Conservation (phyloP, 2,797 vertebrate species). For the Melanotaenia boesemani region DNA sequence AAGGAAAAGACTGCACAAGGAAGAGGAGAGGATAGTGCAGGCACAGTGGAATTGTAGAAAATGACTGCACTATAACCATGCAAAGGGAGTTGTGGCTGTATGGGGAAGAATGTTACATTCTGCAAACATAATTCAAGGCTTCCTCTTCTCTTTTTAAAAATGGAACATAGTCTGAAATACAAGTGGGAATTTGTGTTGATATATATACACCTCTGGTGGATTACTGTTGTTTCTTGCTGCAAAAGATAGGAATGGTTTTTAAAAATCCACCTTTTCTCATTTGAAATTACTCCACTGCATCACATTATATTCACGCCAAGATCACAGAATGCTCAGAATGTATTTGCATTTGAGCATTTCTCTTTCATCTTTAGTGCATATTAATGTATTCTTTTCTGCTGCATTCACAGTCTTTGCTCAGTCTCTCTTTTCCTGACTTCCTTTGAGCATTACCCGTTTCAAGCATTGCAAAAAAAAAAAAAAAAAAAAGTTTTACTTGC, state of each 20-base stretch:
- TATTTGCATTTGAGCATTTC: conserved; percentile 63
- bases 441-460: conserved; percentile 35
- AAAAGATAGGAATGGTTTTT: conserved; percentile 27
- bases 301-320: conserved; percentile 47
- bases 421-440: conserved; percentile 27
- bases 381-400: conserved; percentile 59
- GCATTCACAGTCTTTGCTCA: conserved; percentile 42
- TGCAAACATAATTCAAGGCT: conserved; percentile 37
- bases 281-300: conserved; percentile 43
- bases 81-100: conserved; percentile 15
- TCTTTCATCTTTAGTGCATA: conserved; percentile 67
- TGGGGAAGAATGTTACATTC: conserved; percentile 25
- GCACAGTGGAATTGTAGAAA: conserved; percentile 45
- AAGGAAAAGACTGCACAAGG: conserved; percentile 61
- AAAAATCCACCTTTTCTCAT: conserved; percentile 39
- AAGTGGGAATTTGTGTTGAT: conserved; percentile 26
- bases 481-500: conserved; percentile 19
- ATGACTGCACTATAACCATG: conserved; percentile 39
- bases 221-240: conserved; percentile 32
- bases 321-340: conserved; percentile 52
- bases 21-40: conserved; percentile 43
- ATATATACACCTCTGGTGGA: conserved; percentile 28
- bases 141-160: conserved; percentile 19
- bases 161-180: conserved; percentile 23
- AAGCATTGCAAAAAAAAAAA: conserved; percentile 28